A percentile compares a stretch with the other conserved stretches of the same genome.
These are phyloP conservation scores for Macrosteles quadrilineatus DNA, from an alignment of 1,140 invertebrate genomes.

Conservation along the genomic window DNA sequence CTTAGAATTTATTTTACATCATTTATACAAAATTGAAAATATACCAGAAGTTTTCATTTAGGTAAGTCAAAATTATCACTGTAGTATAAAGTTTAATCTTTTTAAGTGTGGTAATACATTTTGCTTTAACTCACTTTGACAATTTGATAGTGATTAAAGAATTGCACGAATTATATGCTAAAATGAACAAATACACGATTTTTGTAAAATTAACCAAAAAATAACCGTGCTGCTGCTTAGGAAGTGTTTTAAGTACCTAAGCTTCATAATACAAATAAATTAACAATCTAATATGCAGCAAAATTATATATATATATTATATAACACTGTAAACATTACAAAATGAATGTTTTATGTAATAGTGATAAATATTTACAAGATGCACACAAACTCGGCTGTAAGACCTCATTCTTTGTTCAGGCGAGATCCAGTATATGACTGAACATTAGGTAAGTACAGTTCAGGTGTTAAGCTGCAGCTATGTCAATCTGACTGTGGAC, in stretches of 20 bases:
- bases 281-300: conserved; percentile 12
- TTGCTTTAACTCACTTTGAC: no score
- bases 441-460: no score
- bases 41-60: no score
- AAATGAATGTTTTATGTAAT: conserved; percentile 6
- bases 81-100: no score
- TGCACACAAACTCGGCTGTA: neutral
- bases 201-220: neutral
- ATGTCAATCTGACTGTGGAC: no score
- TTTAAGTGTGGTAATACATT: no score
- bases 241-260: conserved; percentile 17
- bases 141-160: no score
- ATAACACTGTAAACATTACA: conserved; percentile 10
- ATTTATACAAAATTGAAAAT: no score
- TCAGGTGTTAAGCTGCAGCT: no score
- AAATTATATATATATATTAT: conserved; percentile 23
- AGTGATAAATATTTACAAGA: conserved; percentile 6
- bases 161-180: neutral
- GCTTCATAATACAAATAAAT: conserved; percentile 17
- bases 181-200: conserved; percentile 3
- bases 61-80: no score
- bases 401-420: neutral
- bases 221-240: neutral
- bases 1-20: no score
- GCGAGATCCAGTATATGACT: neutral